Evolutionary conservation across 1,140 invertebrate species (phyloP), one percentile per base, ranked within the genome.

Genomic region (Psix sp.): DNA sequence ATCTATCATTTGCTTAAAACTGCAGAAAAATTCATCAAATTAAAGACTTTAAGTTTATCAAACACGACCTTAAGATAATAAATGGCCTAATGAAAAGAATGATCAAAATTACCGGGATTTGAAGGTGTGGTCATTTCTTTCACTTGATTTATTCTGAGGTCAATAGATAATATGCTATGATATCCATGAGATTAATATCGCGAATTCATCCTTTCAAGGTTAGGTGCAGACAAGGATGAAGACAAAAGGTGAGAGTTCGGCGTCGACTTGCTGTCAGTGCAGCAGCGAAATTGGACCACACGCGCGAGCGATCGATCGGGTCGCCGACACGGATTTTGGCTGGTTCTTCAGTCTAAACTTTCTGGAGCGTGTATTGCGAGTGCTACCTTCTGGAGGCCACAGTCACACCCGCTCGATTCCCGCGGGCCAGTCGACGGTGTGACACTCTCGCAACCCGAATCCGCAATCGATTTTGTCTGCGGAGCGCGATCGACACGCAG

Each of bases 121-220:
- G 46, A 59, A 63, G 68, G 68, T 52, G 68, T 72, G 52, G 68
- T 39, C 68, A 70, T 70, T 5, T 56, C 26, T 48, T 42, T 40
- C n/a, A n/a, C 9, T 54, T n/a, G 1, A 11, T 18, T 56, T 48
- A 42, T 18, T 20, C 43, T 51, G 13, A 40, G 15, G 14, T 42
- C 29, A 49, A 36, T 5, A 36, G 29, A 39, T n/a, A 56, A 16
- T 7, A 11, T 17, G n/a, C 0, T 14, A 52, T 45, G 6, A 43
- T 11, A 24, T 54, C 42, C 40, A 62, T 60, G 15, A 16, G 36
- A 62, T 14, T 57, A 57, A 31, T 26, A 40, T 51, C 16, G 36
- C 15, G 16, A 38, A 10, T n/a, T 15, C 40, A 68, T 59, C 3
- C 40, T 62, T 71, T 56, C 57, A 71, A 70, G 66, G 66, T 70